Evolutionary conservation across 2,113 vertebrate species (phyloP).

Genomic region (Entosphenus tridentatus): DNA sequence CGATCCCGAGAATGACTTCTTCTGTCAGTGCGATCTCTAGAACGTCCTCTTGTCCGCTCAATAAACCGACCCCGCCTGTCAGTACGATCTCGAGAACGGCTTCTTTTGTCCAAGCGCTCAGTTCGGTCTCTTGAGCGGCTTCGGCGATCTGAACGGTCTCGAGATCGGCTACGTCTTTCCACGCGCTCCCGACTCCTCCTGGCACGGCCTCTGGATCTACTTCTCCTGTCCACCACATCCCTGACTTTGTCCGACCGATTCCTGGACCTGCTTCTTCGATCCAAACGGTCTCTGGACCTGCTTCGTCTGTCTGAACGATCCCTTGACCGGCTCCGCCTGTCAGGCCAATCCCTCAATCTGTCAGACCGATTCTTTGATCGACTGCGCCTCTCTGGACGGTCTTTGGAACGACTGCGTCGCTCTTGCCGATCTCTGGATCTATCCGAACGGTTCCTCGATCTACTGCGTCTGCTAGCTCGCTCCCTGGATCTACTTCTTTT

Average conservation of each 20-base stretch:
- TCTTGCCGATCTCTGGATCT: not conserved
- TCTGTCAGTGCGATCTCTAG: slow-evolving; percentile 1
- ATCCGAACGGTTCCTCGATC: not conserved
- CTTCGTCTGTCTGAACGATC: not conserved
- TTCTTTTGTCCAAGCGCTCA: not conserved
- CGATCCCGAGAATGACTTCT: slow-evolving; percentile 3
- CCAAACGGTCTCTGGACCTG: not conserved
- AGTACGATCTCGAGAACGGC: slow-evolving; percentile 1
- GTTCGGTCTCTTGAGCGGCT: not conserved
- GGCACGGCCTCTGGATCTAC: not conserved
- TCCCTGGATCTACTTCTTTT: not conserved
- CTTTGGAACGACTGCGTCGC: not conserved
- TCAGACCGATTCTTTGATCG: not conserved
- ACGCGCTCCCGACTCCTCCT: not conserved
- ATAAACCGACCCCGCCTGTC: slow-evolving; percentile 1
- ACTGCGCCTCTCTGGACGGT: not conserved
- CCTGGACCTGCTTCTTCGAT: not conserved
- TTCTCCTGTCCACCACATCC: not conserved
- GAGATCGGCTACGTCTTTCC: not conserved
- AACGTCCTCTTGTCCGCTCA: not conserved
- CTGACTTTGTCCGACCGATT: not conserved
- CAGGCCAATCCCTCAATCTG: not conserved
- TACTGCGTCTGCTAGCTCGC: not conserved
- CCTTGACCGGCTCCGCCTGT: not conserved
- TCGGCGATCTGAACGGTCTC: not conserved